Percentiles rank a stretch among this genome's conserved stretches.
Evolutionary conservation across 2,113 vertebrate genomes (phyloP).

Genomic region (Dissostichus mawsoni): DNA sequence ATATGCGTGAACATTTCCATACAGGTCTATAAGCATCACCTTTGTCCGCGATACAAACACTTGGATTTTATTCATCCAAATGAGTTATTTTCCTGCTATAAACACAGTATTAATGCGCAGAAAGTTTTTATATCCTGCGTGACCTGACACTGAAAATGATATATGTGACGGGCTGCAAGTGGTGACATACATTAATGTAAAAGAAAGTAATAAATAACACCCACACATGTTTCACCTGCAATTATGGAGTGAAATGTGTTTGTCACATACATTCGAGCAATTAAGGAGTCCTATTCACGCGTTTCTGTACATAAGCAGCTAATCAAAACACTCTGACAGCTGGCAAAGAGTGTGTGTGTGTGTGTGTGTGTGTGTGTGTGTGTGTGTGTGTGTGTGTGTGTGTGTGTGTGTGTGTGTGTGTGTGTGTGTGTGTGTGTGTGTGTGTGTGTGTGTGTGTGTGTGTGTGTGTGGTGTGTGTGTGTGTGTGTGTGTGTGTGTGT

Average conservation of each 20-base stretch:
- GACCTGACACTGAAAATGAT: slow-evolving; percentile 29
- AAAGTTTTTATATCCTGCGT: not conserved
- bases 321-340: slow-evolving; percentile 69
- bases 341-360: slow-evolving; percentile 43
- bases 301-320: slow-evolving; percentile 54
- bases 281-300: slow-evolving; percentile 60
- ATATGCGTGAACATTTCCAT: slow-evolving; percentile 25
- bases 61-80: slow-evolving; percentile 10
- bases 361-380: slow-evolving; percentile 3
- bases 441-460: slow-evolving; percentile 34
- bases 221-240: slow-evolving; percentile 69
- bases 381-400: slow-evolving; percentile 15
- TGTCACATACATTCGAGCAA: slow-evolving; percentile 68
- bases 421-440: slow-evolving; percentile 15
- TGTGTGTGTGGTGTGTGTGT: slow-evolving; percentile 12
- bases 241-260: slow-evolving; percentile 68
- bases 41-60: slow-evolving; percentile 18
- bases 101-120: not conserved
- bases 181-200: slow-evolving; percentile 44
- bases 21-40: slow-evolving; percentile 4
- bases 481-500: slow-evolving; percentile 28
- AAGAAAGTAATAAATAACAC: slow-evolving; percentile 50
- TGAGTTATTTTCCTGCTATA: slow-evolving; percentile 1
- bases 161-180: slow-evolving; percentile 43
- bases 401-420: slow-evolving; percentile 15